phyloP scores from a whole-genome alignment of 2,113 vertebrate genomes.

The Muntiacus reevesi region DNA sequence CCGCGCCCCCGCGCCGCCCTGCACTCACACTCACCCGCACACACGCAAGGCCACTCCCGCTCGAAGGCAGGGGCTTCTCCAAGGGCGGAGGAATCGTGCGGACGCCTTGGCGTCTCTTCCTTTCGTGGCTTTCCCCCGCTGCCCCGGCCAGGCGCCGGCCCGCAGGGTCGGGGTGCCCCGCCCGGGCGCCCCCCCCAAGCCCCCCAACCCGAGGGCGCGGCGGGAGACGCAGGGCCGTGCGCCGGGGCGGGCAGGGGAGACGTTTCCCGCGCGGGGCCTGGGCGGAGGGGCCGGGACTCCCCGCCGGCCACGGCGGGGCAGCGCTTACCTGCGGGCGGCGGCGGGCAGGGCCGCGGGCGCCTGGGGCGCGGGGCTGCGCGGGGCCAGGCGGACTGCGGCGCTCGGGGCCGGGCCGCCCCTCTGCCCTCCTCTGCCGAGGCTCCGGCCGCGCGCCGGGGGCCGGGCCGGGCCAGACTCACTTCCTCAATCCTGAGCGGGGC shows the following conservation, averaged over 20 bases:
- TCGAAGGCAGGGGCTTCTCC: neutral
- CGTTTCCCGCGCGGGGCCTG: neutral
- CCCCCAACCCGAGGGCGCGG: neutral
- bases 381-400: neutral
- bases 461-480: constrained; percentile 57
- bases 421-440: neutral
- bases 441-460: constrained; percentile 21
- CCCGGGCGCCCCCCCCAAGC: too few species aligned
- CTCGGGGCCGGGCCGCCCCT: neutral
- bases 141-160: rapidly evolving
- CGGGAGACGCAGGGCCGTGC: neutral
- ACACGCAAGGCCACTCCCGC: neutral
- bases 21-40: neutral
- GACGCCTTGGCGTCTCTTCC: neutral
- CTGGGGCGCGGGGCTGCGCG: neutral
- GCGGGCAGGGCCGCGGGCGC: neutral
- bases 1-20: neutral
- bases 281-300: neutral
- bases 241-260: neutral
- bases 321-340: constrained; percentile 43
- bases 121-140: neutral
- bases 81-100: neutral
- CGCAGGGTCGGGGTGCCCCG: neutral
- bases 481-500: constrained; percentile 61
- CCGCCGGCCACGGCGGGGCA: neutral